Conservation (phyloP, 2,113 vertebrate genomes). For the Cebus imitator region DNA sequence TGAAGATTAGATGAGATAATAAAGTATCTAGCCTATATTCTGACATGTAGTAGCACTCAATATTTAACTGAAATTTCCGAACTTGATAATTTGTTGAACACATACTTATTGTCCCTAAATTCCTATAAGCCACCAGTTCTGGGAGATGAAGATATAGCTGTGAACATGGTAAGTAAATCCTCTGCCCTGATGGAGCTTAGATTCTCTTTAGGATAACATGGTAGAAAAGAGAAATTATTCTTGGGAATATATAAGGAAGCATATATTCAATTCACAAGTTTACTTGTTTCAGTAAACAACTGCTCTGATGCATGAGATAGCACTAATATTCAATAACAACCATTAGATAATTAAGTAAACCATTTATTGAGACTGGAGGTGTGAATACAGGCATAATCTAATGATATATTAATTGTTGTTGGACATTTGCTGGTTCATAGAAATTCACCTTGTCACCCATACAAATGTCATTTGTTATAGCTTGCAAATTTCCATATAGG, state of each 20-base stretch:
- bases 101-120: neutral
- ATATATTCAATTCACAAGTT: constrained; percentile 31
- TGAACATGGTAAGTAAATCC: neutral
- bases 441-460: constrained; percentile 66
- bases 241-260: neutral
- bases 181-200: neutral
- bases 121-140: neutral
- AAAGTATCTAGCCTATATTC: neutral
- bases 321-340: constrained; percentile 5
- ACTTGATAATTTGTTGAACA: neutral
- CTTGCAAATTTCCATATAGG: constrained; percentile 49
- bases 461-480: constrained; percentile 64
- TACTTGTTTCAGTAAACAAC: neutral
- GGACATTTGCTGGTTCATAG: constrained; percentile 54
- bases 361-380: constrained; percentile 49
- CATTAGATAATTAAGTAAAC: constrained; percentile 17
- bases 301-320: neutral
- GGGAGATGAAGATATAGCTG: neutral
- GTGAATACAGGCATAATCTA: constrained; percentile 40
- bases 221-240: neutral
- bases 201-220: neutral
- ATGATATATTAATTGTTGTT: constrained; percentile 58
- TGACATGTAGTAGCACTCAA: neutral
- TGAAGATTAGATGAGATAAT: neutral
- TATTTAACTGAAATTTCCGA: neutral